phyloP scores from a whole-genome alignment of 30 jellyfish, hydroid and myxozoan genomes.

The Turritopsis dohrnii region DNA sequence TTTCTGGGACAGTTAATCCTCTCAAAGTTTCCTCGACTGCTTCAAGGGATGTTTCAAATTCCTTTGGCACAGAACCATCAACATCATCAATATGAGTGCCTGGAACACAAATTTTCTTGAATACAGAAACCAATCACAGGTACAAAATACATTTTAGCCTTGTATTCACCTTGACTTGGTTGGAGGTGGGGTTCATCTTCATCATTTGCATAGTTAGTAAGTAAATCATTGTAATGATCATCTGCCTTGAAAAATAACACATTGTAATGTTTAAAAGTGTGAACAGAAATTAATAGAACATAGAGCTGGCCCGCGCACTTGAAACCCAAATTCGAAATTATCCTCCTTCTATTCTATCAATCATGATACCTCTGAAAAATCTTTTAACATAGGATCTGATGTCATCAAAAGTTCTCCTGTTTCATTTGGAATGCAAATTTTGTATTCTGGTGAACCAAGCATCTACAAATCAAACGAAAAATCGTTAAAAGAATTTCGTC shows the following conservation, averaged over 20 bases:
- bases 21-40: background rate
- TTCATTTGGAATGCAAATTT: slow-evolving; percentile 45
- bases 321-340: no score
- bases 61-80: background rate
- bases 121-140: background rate
- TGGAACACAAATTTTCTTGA: background rate
- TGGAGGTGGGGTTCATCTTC: background rate
- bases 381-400: slow-evolving; percentile 15
- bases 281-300: no score
- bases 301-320: no score
- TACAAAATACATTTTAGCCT: no score
- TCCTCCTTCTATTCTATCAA: background rate
- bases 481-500: background rate
- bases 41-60: slow-evolving; percentile 11
- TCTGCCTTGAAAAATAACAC: background rate
- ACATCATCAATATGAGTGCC: background rate
- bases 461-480: slow-evolving; percentile 23
- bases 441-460: slow-evolving; percentile 50
- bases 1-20: slow-evolving; percentile 9
- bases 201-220: background rate
- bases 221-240: background rate
- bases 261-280: background rate
- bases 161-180: background rate
- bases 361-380: slow-evolving; percentile 13
- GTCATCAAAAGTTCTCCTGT: slow-evolving; percentile 19